Evolutionary conservation across 2,797 vertebrate genomes (phyloP).

Genomic region (Falco cherrug): DNA sequence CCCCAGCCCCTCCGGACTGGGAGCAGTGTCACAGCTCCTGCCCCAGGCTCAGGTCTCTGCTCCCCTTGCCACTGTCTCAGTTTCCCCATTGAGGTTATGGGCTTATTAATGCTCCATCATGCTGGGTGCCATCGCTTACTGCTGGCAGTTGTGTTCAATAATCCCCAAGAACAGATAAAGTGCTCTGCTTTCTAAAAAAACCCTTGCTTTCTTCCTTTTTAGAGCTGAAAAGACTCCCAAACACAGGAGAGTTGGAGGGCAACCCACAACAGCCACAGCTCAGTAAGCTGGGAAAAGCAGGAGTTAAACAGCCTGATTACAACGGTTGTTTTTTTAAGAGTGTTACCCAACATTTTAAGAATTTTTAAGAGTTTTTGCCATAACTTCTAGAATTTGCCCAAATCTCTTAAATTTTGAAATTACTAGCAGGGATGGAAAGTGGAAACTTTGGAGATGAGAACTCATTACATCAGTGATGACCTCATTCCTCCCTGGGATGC

Average conservation of each 20-base stretch:
- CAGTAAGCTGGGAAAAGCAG: not conserved
- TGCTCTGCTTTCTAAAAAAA: not conserved
- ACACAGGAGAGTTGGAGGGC: not conserved
- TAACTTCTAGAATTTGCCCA: not conserved
- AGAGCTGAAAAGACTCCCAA: not conserved
- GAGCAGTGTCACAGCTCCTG: not conserved
- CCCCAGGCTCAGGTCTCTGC: not conserved
- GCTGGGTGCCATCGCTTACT: not conserved
- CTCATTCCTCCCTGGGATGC: not conserved
- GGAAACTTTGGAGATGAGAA: not conserved
- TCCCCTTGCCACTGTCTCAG: not conserved
- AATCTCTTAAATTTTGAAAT: not conserved
- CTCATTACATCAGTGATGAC: not conserved
- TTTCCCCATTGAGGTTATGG: not conserved
- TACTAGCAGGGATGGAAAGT: not conserved
- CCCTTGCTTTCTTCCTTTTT: not conserved
- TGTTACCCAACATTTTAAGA: not conserved
- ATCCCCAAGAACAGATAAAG: not conserved
- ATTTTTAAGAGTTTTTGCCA: not conserved
- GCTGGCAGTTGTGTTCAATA: not conserved
- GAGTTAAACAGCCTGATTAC: not conserved
- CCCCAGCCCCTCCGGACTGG: not conserved
- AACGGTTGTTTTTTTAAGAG: not conserved
- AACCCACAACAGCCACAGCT: not conserved
- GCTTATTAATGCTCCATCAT: not conserved